Conservation (phyloP, 1,140 invertebrate species). For the Drosophila baimaii region DNA sequence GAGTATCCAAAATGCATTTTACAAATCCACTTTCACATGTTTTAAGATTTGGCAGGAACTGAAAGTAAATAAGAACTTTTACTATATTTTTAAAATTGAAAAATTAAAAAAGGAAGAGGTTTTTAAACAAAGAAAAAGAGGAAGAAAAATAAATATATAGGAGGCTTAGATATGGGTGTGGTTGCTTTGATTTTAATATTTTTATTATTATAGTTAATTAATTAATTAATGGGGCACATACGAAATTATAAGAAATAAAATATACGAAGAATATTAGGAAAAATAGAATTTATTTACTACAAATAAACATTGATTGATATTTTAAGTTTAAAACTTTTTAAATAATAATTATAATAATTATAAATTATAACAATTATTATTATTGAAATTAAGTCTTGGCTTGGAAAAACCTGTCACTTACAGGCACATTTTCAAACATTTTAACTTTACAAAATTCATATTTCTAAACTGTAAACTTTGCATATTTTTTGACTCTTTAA, state of each 20-base stretch:
- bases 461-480: rapidly evolving
- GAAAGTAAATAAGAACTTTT: no score
- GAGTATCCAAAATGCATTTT: constrained; percentile 3
- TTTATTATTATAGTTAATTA: background rate
- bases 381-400: no score
- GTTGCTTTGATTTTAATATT: background rate
- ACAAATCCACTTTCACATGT: background rate
- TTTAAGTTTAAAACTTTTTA: no score
- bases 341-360: no score
- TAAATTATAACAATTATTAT: no score
- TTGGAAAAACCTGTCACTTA: no score
- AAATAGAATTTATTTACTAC: no score
- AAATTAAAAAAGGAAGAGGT: background rate
- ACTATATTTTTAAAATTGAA: no score
- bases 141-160: no score
- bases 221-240: background rate
- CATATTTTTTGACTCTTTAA: background rate
- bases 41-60: background rate
- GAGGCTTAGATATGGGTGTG: background rate
- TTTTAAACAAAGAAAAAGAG: no score
- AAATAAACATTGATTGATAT: no score
- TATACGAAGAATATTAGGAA: background rate
- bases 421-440: background rate
- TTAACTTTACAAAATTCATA: background rate
- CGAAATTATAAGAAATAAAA: background rate